These are phyloP conservation scores for Monodelphis domestica DNA, from an alignment of 2,797 vertebrate genomes.

Conservation along the genomic window DNA sequence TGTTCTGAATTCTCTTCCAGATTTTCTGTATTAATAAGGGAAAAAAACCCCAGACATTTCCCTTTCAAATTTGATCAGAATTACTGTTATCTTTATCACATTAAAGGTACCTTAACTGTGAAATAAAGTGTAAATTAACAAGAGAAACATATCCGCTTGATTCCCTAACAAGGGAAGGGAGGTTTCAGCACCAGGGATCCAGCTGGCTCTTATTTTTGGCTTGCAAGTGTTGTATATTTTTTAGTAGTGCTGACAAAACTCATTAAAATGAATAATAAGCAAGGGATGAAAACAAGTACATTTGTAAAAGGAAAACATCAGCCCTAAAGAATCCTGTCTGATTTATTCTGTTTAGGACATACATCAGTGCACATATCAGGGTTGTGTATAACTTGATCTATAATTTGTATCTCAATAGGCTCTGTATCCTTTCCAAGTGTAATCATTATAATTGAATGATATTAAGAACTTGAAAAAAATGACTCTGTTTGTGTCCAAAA, in stretches of 20 bases:
- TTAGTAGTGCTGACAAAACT: constrained; percentile 61
- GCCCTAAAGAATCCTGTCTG: constrained; percentile 28
- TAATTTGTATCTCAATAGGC: background rate
- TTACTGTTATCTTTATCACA: constrained; percentile 72
- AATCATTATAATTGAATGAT: constrained; percentile 2
- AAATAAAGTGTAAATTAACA: constrained; percentile 72
- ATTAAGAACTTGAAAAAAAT: constrained; percentile 28
- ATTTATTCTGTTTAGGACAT: constrained; percentile 18
- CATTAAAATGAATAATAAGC: constrained; percentile 40
- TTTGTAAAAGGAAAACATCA: constrained; percentile 15
- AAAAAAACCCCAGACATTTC: constrained; percentile 18
- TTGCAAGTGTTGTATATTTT: constrained; percentile 54
- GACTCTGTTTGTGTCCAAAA: constrained; percentile 48
- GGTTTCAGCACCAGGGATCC: constrained; percentile 60
- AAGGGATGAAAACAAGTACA: constrained; percentile 20
- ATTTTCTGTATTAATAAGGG: constrained; percentile 55
- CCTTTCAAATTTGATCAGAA: constrained; percentile 65
- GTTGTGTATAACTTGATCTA: constrained; percentile 40
- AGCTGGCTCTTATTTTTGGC: constrained; percentile 49
- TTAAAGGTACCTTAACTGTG: constrained; percentile 67
- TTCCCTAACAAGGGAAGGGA: constrained; percentile 47
- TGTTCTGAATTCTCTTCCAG: constrained; percentile 44
- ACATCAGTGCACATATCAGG: background rate
- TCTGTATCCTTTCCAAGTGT: constrained; percentile 32
- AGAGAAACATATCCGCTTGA: constrained; percentile 59